phyloP scores from a whole-genome alignment of 2,888 invertebrate genomes.

The Oscheius sp. region DNA sequence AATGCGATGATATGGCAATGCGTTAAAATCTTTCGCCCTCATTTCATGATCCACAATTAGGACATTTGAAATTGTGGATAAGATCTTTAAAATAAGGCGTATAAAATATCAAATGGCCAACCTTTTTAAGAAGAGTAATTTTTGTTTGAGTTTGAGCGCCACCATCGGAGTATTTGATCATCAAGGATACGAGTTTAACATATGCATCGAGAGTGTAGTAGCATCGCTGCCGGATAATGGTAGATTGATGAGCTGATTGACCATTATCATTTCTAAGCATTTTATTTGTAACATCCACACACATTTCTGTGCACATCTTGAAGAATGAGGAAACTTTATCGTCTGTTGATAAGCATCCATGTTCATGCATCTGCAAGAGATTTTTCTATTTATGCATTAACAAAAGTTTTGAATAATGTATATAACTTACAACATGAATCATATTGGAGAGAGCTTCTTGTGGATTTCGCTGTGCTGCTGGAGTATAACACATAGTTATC shows the following conservation, averaged over 20 bases:
- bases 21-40: slow-evolving; percentile 88
- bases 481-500: slow-evolving; percentile 86
- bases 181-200: slow-evolving; percentile 73
- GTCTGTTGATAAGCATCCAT: slow-evolving; percentile 94
- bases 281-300: slow-evolving; percentile 89
- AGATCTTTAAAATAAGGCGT: no score
- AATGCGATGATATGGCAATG: slow-evolving; percentile 94
- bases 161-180: slow-evolving; percentile 83
- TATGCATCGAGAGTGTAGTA: slow-evolving; percentile 82
- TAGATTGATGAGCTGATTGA: slow-evolving; percentile 57
- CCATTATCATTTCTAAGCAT: slow-evolving; percentile 14
- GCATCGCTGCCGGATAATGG: slow-evolving; percentile 85
- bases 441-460: slow-evolving; percentile 88
- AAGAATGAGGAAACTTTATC: slow-evolving; percentile 96
- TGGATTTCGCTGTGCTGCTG: slow-evolving; percentile 60
- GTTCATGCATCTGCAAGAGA: slow-evolving; percentile 88
- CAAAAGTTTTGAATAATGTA: background rate
- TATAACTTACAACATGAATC: slow-evolving; percentile 75
- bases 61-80: slow-evolving; percentile 94
- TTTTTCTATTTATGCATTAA: background rate
- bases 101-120: no score
- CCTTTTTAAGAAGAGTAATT: slow-evolving; percentile 93
- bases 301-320: slow-evolving; percentile 92
- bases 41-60: slow-evolving; percentile 94
- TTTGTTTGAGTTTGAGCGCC: slow-evolving; percentile 91